Percentiles rank a stretch among this genome's conserved stretches.
phyloP scores from a whole-genome alignment of 2,113 vertebrate genomes.

The Galeopterus variegatus region DNA sequence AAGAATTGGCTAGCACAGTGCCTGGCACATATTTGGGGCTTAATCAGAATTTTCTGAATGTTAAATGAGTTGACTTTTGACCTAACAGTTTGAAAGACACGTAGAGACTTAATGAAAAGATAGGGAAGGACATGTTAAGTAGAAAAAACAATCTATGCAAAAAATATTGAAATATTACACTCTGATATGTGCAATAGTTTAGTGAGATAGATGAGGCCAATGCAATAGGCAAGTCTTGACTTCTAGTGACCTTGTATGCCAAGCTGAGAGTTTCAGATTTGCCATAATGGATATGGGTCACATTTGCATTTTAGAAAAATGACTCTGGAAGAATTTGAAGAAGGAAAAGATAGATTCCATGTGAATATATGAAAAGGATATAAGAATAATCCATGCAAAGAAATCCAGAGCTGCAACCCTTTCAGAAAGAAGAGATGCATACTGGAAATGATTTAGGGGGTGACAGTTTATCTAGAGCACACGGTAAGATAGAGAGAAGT shows the following conservation, averaged over 20 bases:
- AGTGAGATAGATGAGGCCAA: not conserved
- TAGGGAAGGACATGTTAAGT: not conserved
- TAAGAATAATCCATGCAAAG: not conserved
- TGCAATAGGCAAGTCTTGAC: not conserved
- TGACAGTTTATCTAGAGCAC: not conserved
- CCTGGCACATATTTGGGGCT: not conserved
- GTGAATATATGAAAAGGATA: not conserved
- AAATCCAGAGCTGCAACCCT: not conserved
- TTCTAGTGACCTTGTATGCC: not conserved
- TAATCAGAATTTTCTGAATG: slow-evolving; percentile 25
- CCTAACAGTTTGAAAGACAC: not conserved
- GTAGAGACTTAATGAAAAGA: not conserved
- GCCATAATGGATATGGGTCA: not conserved
- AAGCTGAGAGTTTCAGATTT: slow-evolving; percentile 6
- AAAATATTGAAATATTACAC: not conserved
- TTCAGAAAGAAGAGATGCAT: not conserved
- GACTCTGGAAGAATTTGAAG: not conserved
- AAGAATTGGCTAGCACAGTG: not conserved
- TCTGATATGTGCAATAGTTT: not conserved
- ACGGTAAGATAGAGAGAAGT: not conserved
- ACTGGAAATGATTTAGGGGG: not conserved
- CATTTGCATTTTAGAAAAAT: slow-evolving; percentile 9
- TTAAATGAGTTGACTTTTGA: slow-evolving; percentile 39
- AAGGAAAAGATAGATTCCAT: not conserved
- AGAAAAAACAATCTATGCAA: slow-evolving; percentile 15